These are phyloP conservation scores for Drosophila nikananu DNA, from an alignment of 1,140 invertebrate species.

Conservation along the genomic window DNA sequence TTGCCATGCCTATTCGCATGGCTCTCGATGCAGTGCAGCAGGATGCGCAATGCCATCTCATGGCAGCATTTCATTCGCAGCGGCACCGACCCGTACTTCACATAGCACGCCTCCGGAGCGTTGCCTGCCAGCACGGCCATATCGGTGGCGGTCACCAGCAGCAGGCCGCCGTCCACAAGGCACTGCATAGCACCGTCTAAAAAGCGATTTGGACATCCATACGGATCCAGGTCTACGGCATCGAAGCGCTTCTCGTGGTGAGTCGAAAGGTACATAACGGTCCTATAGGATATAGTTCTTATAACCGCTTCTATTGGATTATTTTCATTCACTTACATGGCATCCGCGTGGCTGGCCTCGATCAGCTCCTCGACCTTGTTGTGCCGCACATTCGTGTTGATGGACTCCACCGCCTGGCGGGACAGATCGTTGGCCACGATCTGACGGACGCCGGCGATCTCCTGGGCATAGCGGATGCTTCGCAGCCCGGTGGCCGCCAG, in stretches of 20 bases:
- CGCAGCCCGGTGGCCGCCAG: conserved; percentile 96
- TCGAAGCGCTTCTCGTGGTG: conserved; percentile 90
- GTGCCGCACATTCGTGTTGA: conserved; percentile 92
- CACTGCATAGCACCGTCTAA: conserved; percentile 96
- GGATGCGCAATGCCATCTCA: conserved; percentile 97
- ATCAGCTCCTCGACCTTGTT: conserved; percentile 93
- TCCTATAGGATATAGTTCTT: conserved; percentile 85
- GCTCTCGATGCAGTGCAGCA: conserved; percentile 95
- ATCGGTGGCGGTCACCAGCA: conserved; percentile 99
- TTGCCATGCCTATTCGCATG: conserved; percentile 97
- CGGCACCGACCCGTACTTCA: conserved; percentile 97
- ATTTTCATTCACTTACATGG: conserved; percentile 88
- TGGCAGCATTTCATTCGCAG: conserved; percentile 95
- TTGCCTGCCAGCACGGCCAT: conserved; percentile 99
- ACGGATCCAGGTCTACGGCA: conserved; percentile 98
- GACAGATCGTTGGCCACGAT: conserved; percentile 98
- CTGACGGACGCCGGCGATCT: conserved; percentile 92
- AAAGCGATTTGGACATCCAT: conserved; percentile 97
- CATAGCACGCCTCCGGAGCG: conserved; percentile 95
- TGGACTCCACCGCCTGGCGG: conserved; percentile 93
- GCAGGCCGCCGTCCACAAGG: conserved; percentile 91
- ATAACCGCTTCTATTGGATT: background rate
- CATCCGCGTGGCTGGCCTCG: conserved; percentile 91
- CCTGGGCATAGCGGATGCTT: conserved; percentile 98
- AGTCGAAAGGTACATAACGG: conserved; percentile 93